Percentiles rank a stretch among this genome's conserved stretches.
Conservation (phyloP, 2,797 vertebrate species). For the Acridotheres tristis region DNA sequence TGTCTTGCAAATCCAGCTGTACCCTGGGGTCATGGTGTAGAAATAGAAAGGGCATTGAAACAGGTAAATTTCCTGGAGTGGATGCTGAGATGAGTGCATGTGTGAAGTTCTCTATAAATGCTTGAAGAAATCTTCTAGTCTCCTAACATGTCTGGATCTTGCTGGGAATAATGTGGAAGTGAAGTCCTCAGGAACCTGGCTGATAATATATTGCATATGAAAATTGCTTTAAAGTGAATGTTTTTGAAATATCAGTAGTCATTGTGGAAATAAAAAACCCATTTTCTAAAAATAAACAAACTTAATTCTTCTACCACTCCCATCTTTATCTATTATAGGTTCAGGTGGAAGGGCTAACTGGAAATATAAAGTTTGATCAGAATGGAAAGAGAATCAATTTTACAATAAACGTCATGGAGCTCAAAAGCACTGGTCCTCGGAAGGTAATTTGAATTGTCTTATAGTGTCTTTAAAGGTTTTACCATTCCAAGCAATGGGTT, state of each 20-base stretch:
- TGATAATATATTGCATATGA: neutral
- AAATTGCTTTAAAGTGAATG: neutral
- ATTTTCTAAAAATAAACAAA: neutral
- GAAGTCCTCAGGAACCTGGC: neutral
- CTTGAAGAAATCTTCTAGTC: neutral
- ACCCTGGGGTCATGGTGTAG: conserved; percentile 96
- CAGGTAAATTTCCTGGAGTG: conserved; percentile 81
- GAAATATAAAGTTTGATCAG: conserved; percentile 99
- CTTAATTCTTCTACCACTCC: neutral
- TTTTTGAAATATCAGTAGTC: neutral
- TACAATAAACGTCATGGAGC: conserved; percentile 96
- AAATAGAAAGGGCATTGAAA: conserved; percentile 97
- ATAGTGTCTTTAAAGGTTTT: conserved; percentile 3
- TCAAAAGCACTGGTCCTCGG: conserved; percentile 94
- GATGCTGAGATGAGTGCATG: neutral
- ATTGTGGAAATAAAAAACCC: neutral
- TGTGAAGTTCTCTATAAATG: neutral
- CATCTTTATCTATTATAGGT: conserved; percentile 79
- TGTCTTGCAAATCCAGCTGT: conserved; percentile 98
- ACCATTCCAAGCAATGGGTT: neutral
- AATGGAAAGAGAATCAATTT: conserved; percentile 98
- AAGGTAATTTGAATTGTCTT: conserved; percentile 84
- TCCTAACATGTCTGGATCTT: neutral
- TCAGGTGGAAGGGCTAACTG: conserved; percentile 93
- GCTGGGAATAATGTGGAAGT: neutral